Percentiles rank a stretch among this genome's conserved stretches.
Evolutionary conservation across 1,140 invertebrate genomes (phyloP).

Genomic region (Anastatus disparis): DNA sequence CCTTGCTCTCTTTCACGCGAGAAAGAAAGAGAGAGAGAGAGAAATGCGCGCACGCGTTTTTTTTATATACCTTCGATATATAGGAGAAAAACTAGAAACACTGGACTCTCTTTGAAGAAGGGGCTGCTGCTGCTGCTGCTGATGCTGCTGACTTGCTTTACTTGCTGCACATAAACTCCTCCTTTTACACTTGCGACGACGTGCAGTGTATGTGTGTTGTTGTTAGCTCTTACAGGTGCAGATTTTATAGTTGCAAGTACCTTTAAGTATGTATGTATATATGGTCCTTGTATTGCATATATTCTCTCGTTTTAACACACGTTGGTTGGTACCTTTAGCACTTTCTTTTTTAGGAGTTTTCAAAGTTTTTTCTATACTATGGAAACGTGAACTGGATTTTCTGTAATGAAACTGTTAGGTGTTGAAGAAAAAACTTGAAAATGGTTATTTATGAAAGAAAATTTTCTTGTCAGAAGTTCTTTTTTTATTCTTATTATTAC

Average conservation of each 20-base stretch:
- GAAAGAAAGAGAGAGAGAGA: too few species aligned
- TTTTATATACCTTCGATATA: too few species aligned
- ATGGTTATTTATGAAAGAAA: background rate
- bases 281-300: too few species aligned
- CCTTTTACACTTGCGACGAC: conserved; percentile 9
- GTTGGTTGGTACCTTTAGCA: background rate
- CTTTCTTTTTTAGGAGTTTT: background rate
- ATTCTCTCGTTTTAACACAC: too few species aligned
- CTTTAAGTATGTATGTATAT: too few species aligned
- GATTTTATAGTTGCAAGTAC: conserved; percentile 7
- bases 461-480: background rate
- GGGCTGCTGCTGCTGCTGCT: background rate
- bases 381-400: background rate
- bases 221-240: background rate
- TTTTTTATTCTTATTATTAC: background rate
- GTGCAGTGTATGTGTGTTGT: too few species aligned
- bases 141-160: background rate
- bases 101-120: background rate
- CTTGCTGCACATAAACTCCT: background rate
- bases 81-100: conserved; percentile 26
- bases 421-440: background rate
- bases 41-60: too few species aligned
- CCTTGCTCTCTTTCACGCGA: conserved; percentile 1
- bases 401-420: background rate
- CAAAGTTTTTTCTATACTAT: background rate